Base-by-base conservation (phyloP, 2,888 invertebrate species). In the Lysandra coridon region DNA sequence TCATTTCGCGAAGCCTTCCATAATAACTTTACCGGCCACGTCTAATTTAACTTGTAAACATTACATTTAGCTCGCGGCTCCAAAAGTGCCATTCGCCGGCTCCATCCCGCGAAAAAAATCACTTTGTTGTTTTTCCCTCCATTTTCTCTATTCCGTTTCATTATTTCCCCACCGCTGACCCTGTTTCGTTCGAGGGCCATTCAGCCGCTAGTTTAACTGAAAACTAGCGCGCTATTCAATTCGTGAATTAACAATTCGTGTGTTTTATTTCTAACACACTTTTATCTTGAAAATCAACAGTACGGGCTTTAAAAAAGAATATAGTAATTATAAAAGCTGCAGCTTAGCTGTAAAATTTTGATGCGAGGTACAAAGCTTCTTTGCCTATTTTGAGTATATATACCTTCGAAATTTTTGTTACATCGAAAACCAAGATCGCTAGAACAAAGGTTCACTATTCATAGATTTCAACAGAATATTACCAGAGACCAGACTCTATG, bases 41-140 rank as follows among this genome's bases (percentile, higher is more conserved):
- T 90, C 91, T 91, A 91, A 92, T 92, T 92, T 92, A 92, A 92
- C 92, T 92, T 91, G 92, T 92, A 91, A 92, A 91, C 92, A 91
- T 92, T 91, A 92, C 90, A 90, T 92, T 92, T 92, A 78, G 37
- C 73, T 40, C 73, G 53, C 73, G 78, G 53, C 57, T 89, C 73
- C 73, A 37, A 78, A 78, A 73, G 78, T 73, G 78, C 78, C 73
- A 57, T 73, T 60, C 75, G 75, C 73, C 73, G 44, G 44, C 44
- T 75, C 62, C 75, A 5, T 62, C 37, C 75, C 62, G 64, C 79
- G 64, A 5, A 75, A 75, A 78, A 44, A 17, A n/a, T 49, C 75
- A 79, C 75, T 79, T 75, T 79, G 79, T 79, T 79, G 69, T 75
- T 90, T 90, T 89, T 88, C 14, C 69, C 64, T 86, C 86, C 85